These are phyloP conservation scores for Puffinus mauretanicus DNA, from an alignment of 2,113 vertebrate genomes.

Conservation along the genomic window DNA sequence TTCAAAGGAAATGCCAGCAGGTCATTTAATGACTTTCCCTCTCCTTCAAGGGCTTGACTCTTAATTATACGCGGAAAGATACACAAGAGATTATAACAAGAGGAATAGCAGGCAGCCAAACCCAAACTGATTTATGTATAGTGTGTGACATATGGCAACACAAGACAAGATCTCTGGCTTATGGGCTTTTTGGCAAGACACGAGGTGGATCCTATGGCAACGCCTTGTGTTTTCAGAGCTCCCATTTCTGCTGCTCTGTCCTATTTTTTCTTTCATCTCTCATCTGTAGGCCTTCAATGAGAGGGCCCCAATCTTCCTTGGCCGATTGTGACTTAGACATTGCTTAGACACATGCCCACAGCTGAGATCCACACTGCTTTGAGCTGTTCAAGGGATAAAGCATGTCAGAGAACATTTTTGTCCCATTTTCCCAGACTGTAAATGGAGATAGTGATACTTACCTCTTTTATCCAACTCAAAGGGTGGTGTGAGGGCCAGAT, in stretches of 20 bases:
- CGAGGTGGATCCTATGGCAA: neutral
- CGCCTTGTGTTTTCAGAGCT: neutral
- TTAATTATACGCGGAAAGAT: slow-evolving; percentile 14
- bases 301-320: neutral
- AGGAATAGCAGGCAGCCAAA: slow-evolving; percentile 35
- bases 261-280: neutral
- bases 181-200: slow-evolving; percentile 29
- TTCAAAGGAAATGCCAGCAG: neutral
- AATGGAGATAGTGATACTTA: neutral
- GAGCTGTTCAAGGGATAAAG: neutral
- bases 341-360: neutral
- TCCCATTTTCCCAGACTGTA: neutral
- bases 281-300: neutral
- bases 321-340: neutral
- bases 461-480: neutral
- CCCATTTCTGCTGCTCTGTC: neutral
- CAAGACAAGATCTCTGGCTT: slow-evolving; percentile 49
- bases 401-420: neutral
- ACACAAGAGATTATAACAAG: neutral
- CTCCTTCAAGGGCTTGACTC: neutral
- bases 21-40: neutral
- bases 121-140: neutral
- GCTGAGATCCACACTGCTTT: neutral
- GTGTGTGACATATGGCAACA: slow-evolving; percentile 24
- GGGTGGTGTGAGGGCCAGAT: neutral